Evolutionary conservation across 2,113 vertebrate genomes (phyloP).

Genomic region (Leucopsar rothschildi): DNA sequence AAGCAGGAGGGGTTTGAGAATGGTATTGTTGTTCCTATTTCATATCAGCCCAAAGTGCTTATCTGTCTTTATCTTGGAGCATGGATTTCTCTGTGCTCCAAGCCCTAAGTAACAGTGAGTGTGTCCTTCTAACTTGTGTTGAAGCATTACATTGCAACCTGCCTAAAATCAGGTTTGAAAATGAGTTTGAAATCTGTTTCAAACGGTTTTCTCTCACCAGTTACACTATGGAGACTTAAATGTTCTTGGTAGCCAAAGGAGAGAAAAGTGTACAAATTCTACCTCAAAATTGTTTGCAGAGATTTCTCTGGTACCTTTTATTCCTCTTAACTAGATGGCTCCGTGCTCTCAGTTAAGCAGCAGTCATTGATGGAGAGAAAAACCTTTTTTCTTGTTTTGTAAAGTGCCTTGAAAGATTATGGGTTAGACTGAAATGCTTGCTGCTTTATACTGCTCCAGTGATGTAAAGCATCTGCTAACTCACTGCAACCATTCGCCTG

Average conservation of each 20-base stretch:
- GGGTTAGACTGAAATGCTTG: background rate
- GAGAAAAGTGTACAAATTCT: background rate
- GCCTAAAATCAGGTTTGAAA: conserved; percentile 5
- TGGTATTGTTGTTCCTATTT: background rate
- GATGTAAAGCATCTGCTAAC: conserved; percentile 33
- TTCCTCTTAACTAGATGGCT: background rate
- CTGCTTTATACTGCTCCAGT: background rate
- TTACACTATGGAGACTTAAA: background rate
- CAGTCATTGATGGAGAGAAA: background rate
- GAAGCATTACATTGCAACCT: background rate
- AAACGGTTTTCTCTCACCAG: background rate
- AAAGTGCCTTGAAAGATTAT: background rate
- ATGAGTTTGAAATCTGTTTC: background rate
- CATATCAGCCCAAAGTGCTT: background rate
- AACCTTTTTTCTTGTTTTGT: background rate
- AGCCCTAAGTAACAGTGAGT: background rate
- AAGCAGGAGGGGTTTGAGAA: background rate
- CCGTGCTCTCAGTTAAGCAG: background rate
- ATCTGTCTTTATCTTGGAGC: background rate
- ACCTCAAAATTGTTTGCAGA: background rate
- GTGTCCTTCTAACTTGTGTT: background rate
- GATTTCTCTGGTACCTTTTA: background rate
- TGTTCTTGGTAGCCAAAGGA: background rate
- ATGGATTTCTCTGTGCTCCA: background rate
- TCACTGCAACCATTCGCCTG: background rate